Evolutionary conservation across 1,140 invertebrate genomes (phyloP).

Genomic region (Araneus ventricosus): DNA sequence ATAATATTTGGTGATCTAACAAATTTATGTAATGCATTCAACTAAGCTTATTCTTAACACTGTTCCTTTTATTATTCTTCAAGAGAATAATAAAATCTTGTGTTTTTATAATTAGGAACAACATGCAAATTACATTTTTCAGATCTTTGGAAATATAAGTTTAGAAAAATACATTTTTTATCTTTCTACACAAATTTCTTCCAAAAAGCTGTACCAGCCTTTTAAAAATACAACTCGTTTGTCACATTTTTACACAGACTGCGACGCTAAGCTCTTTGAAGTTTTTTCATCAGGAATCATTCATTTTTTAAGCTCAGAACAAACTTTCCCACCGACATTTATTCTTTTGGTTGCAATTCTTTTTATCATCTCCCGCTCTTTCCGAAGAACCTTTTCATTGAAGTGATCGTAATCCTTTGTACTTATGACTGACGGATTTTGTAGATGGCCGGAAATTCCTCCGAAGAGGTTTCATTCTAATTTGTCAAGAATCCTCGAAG

Average conservation of each 20-base stretch:
- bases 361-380: neutral
- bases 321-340: conserved; percentile 31
- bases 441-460: conserved; percentile 36
- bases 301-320: conserved; percentile 25
- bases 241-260: neutral
- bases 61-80: too few relatives aligned
- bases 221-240: neutral
- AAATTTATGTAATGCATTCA: too few relatives aligned
- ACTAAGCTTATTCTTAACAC: too few relatives aligned
- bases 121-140: too few relatives aligned
- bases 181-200: too few relatives aligned
- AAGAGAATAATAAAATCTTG: too few relatives aligned
- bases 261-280: conserved; percentile 6
- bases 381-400: conserved; percentile 14
- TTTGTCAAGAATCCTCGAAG: conserved; percentile 29
- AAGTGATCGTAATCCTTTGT: conserved; percentile 37
- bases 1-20: too few relatives aligned
- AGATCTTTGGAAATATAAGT: too few relatives aligned
- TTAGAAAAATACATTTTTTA: too few relatives aligned
- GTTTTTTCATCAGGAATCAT: conserved; percentile 2
- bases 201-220: neutral
- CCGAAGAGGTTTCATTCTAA: conserved; percentile 25
- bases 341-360: neutral
- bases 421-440: conserved; percentile 29
- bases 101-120: too few relatives aligned